phyloP scores from a whole-genome alignment of 2,888 invertebrate species.

The Habroteleia sp. region DNA sequence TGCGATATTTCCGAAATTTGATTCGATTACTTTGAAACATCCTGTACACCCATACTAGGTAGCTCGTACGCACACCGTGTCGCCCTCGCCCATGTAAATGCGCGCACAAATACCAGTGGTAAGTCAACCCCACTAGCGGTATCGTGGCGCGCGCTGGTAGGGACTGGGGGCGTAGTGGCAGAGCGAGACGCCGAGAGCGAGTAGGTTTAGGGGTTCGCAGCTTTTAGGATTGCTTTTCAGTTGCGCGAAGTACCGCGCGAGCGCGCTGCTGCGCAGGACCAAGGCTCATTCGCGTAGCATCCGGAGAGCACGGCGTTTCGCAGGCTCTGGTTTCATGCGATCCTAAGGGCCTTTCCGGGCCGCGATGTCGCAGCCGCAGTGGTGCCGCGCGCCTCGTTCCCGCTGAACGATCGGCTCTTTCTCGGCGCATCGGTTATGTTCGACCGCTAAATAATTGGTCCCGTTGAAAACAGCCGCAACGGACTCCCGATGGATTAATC shows the following conservation, averaged over 20 bases:
- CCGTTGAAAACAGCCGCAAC: background rate
- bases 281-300: conserved; percentile 73
- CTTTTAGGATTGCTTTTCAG: conserved; percentile 71
- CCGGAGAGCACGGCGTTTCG: conserved; percentile 70
- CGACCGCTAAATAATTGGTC: background rate
- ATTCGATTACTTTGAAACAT: conserved; percentile 25
- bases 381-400: conserved; percentile 71
- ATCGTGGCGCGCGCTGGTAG: conserved; percentile 36
- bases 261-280: conserved; percentile 76
- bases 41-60: conserved; percentile 5
- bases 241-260: conserved; percentile 73
- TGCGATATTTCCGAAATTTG: too few relatives aligned
- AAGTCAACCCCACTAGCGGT: conserved; percentile 29
- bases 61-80: conserved; percentile 1
- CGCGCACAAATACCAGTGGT: conserved; percentile 34
- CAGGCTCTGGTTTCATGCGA: conserved; percentile 47
- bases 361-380: conserved; percentile 50
- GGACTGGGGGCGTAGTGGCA: conserved; percentile 42
- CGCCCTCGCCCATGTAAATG: conserved; percentile 13
- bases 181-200: conserved; percentile 20
- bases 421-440: background rate
- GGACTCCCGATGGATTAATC: too few relatives aligned
- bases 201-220: conserved; percentile 55
- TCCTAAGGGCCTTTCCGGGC: conserved; percentile 45
- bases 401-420: background rate